phyloP scores from a whole-genome alignment of 2,888 invertebrate genomes.

The Drosophila emarginata region DNA sequence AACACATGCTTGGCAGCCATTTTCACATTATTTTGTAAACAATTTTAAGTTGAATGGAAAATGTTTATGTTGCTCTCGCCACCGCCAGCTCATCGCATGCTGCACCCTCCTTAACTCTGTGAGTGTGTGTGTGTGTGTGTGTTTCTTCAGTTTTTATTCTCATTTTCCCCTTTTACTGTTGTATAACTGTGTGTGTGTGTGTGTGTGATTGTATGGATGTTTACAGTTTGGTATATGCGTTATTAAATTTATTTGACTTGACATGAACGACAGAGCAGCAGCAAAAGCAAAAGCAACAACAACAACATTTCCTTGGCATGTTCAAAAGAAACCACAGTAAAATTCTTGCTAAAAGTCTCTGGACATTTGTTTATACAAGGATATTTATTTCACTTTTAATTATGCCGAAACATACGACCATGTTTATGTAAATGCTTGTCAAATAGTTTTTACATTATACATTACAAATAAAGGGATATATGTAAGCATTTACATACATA shows the following conservation, averaged over 20 bases:
- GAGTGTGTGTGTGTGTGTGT: conserved; percentile 8
- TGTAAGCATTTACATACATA: background rate
- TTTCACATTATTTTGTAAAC: conserved; percentile 78
- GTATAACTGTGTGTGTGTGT: conserved; percentile 10
- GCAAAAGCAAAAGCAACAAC: conserved; percentile 9
- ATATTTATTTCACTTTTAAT: conserved; percentile 47
- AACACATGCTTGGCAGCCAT: conserved; percentile 74
- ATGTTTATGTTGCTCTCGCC: conserved; percentile 64
- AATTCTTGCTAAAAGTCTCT: conserved; percentile 35
- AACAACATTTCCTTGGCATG: conserved; percentile 14
- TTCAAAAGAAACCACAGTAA: conserved; percentile 11
- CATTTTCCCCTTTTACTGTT: conserved; percentile 37
- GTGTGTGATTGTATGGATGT: conserved; percentile 19
- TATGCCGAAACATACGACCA: conserved; percentile 38
- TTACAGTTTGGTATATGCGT: conserved; percentile 40
- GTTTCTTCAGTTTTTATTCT: conserved; percentile 46
- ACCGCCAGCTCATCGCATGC: conserved; percentile 56
- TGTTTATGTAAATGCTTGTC: conserved; percentile 44
- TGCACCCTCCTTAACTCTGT: conserved; percentile 71
- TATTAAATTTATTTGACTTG: conserved; percentile 61
- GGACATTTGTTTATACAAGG: conserved; percentile 22
- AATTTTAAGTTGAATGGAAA: conserved; percentile 77
- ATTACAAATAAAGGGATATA: background rate
- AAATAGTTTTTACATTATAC: conserved; percentile 42
- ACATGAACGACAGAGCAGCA: conserved; percentile 12